Base-by-base conservation (phyloP, 37 sponge, comb jelly and placozoan species). In the Tethya wilhelma region DNA sequence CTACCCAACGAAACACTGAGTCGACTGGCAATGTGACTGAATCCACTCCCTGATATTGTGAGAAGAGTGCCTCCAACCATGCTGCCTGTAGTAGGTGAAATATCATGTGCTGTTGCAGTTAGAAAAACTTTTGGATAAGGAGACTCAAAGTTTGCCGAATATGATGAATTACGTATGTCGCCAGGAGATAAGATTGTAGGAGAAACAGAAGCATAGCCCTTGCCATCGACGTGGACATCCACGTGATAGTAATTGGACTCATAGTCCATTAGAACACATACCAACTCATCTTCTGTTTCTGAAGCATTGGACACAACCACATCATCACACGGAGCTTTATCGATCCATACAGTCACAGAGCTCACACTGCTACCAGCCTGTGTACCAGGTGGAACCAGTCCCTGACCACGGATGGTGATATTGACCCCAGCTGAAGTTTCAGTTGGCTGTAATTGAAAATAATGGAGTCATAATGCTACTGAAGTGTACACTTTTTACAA, bases 31-130 rank as follows among this genome's bases (percentile, higher is more conserved):
- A 79, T 19, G 22, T 29, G 44, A 43, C 85, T 83, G 64, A 93
- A 93, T 11, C 86, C 89, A 11, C 75, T 69, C 12, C 93, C 93
- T 11, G 37, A 31, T 4, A 93, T 43, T 20, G 68, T 68, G 37
- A 93, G 70, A 0, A 29, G 36, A 5, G 93, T 88, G 6, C 89
- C 89, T 30, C 93, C 93, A 4, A 44, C 82, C 14, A 93, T 32
- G 39, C 93, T 84, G 0, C 90, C 90, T 28, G 32, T n/a, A 4
- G 49, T 45, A 25, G 90, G 93, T 28, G 69, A 42, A 8, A 93
- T 38, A 31, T 41, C 22, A 39, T 30, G 22, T 36, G 78, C 75
- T 25, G 40, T 73, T 69, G 62, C 74, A 33, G 71, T 57, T 34
- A 90, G 44, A 55, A 71, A 68, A 19, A 90, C 30, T 0, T 29